A percentile compares a stretch with the other conserved stretches of the same genome.
Conservation (phyloP, 1,140 invertebrate species). For the Elymnias hypermnestra region DNA sequence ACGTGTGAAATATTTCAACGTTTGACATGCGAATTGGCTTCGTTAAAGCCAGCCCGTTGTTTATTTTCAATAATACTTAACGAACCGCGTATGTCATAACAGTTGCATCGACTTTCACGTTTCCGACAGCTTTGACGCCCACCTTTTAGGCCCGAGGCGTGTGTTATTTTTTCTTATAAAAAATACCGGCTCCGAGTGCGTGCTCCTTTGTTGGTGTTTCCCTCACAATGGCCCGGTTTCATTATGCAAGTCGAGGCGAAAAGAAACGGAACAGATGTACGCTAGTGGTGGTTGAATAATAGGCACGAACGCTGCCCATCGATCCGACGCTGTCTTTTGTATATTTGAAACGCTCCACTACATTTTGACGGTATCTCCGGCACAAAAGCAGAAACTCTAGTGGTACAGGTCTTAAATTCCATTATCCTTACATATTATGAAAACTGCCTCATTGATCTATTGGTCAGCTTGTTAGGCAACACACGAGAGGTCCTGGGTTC, state of each 20-base stretch:
- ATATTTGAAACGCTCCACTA: slow-evolving; percentile 6
- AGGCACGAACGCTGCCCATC: slow-evolving; percentile 51
- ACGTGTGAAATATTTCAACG: slow-evolving; percentile 26
- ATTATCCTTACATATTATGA: too few species aligned
- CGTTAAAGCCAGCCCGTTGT: slow-evolving; percentile 42
- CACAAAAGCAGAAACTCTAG: too few species aligned
- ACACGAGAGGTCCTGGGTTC: too few species aligned
- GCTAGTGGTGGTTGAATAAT: slow-evolving; percentile 52
- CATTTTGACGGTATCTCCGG: too few species aligned
- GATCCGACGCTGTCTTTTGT: slow-evolving; percentile 60
- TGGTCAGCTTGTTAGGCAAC: too few species aligned
- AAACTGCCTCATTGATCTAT: too few species aligned
- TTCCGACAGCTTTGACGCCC: slow-evolving; percentile 55
- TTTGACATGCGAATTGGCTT: slow-evolving; percentile 45
- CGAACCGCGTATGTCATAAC: slow-evolving; percentile 69
- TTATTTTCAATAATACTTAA: slow-evolving; percentile 64
- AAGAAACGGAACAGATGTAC: slow-evolving; percentile 71
- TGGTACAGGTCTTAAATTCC: too few species aligned
- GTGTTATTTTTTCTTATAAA: slow-evolving; percentile 64
- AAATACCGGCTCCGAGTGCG: slow-evolving; percentile 47
- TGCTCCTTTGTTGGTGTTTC: slow-evolving; percentile 65
- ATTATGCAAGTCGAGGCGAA: slow-evolving; percentile 58
- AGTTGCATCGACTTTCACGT: slow-evolving; percentile 66
- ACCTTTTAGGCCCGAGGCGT: slow-evolving; percentile 46
- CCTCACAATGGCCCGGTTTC: slow-evolving; percentile 63